Evolutionary conservation across 2,113 vertebrate species (phyloP), one percentile per base, ranked within the genome.

Genomic region (Poeciliopsis prolifica): DNA sequence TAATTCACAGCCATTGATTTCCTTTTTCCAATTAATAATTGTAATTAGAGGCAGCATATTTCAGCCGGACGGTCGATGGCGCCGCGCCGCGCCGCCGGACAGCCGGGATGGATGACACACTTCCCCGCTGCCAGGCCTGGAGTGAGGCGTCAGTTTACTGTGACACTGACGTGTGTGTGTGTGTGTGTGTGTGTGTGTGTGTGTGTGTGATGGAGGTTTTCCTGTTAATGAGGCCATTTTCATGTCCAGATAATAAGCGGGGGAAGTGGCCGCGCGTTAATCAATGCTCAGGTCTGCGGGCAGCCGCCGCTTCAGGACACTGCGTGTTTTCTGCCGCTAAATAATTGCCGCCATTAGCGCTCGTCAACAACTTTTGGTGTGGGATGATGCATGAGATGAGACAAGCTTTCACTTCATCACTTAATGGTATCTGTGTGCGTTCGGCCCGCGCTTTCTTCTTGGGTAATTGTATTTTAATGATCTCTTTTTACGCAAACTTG

Each of bases 11-110:
- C 84, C 91, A 97, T 97, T 87, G 97, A 97, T 97, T 97, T 97
- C 97, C 96, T 95, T 95, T 97, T 96, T 96, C 92, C 96, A 97
- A 98, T 97, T 96, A 97, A 97, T 97, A 96, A 96, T 95, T 95
- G 94, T 97, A 97, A 97, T 97, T 96, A 97, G 96, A 93, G 95
- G 93, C 94, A 89, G 95, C 94, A 92, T 94, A 94, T 96, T 95
- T 95, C 92, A 93, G 94, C 94, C 85, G 83, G 72, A 90, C 88
- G 93, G 94, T 97, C 96, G 95, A 96, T 58, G 24, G 10, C 35
- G 33, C 33, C 35, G 35, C 35, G 33, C 33, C 33, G 8, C 33
- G 35, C 35, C 35, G 35, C 35, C 35, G 35, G 35, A 35, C 35
- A 35, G 35, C 35, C 35, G 35, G 91, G 88, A 83, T 80, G 93